Percentiles rank a stretch among this genome's conserved stretches.
Conservation (phyloP, 2,888 invertebrate species). For the Eristalis arbustorum region DNA sequence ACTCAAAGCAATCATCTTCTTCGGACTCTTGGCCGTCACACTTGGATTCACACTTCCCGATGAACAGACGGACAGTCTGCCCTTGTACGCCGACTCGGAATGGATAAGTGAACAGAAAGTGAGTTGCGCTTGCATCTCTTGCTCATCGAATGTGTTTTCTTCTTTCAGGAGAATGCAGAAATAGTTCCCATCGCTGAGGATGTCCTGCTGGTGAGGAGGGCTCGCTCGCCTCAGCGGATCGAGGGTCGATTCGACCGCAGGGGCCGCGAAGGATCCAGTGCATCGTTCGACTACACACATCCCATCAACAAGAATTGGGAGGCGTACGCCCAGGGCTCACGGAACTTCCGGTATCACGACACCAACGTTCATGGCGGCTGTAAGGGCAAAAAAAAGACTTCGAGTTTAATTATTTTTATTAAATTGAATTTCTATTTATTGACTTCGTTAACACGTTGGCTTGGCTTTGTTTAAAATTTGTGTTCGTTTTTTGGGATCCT, state of each 20-base stretch:
- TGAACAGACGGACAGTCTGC: background rate
- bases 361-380: conserved; percentile 34
- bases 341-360: conserved; percentile 40
- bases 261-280: background rate
- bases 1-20: conserved; percentile 11
- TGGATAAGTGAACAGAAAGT: background rate
- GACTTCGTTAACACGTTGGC: too few relatives aligned
- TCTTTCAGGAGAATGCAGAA: background rate
- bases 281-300: conserved; percentile 24
- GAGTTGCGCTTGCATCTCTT: background rate
- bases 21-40: conserved; percentile 5
- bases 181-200: background rate
- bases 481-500: too few relatives aligned
- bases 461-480: too few relatives aligned
- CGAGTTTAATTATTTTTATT: conserved; percentile 28
- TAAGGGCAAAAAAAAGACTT: too few relatives aligned
- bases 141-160: background rate
- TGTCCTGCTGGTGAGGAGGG: background rate
- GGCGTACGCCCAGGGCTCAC: conserved; percentile 5
- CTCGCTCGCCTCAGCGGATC: background rate
- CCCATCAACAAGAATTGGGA: conserved; percentile 22
- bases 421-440: background rate
- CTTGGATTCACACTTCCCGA: conserved; percentile 5
- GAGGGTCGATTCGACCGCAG: background rate
- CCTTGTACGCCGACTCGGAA: background rate